These are phyloP conservation scores for Addax nasomaculatus DNA, from an alignment of 2,113 vertebrate genomes.

Conservation along the genomic window DNA sequence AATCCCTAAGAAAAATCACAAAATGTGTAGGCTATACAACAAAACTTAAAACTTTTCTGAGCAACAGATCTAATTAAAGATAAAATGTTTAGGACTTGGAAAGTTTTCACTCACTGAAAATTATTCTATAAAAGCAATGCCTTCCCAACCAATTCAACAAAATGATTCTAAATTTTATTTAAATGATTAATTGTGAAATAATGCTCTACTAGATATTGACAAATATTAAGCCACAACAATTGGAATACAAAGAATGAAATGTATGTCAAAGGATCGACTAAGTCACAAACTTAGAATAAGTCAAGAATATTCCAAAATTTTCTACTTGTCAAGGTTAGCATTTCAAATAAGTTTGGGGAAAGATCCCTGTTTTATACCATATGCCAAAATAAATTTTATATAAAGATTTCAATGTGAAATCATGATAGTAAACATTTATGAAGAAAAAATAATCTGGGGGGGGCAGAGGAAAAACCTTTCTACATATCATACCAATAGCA, in stretches of 20 bases:
- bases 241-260: neutral
- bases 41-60: constrained; percentile 1
- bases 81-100: constrained; percentile 27
- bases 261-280: neutral
- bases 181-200: neutral
- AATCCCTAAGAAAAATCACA: neutral
- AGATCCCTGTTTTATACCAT: neutral
- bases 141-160: neutral
- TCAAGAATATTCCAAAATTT: neutral
- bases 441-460: neutral
- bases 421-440: neutral
- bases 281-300: neutral
- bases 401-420: neutral
- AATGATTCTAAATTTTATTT: constrained; percentile 5
- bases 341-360: neutral
- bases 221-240: neutral
- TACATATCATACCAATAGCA: neutral
- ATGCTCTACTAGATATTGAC: neutral
- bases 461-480: neutral
- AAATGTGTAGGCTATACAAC: neutral
- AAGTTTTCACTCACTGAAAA: neutral
- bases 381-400: constrained; percentile 17
- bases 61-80: neutral
- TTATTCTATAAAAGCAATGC: neutral
- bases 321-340: neutral